Conservation (phyloP, 2,888 invertebrate genomes). For the Drosophila neotestacea region DNA sequence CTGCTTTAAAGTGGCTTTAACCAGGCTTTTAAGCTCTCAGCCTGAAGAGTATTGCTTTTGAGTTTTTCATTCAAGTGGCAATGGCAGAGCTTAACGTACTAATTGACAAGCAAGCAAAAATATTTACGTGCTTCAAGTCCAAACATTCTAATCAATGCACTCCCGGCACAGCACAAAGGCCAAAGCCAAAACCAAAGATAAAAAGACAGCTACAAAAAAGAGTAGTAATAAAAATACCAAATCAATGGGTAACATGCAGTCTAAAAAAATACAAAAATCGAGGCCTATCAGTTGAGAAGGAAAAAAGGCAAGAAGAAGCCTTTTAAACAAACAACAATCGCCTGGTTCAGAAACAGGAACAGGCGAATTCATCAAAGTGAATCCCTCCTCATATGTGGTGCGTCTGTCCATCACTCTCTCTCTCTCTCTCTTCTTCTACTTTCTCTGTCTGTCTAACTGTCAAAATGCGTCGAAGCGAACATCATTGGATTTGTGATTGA, state of each 20-base stretch:
- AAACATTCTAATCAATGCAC: constrained; percentile 80
- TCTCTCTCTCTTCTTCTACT: not conserved
- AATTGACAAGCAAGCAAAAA: constrained; percentile 80
- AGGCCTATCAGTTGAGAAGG: constrained; percentile 45
- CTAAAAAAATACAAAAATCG: constrained; percentile 6
- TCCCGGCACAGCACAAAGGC: constrained; percentile 23
- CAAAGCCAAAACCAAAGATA: constrained; percentile 22
- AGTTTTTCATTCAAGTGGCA: constrained; percentile 25
- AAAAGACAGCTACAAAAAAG: not conserved
- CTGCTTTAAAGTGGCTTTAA: constrained; percentile 8
- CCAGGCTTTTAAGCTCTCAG: constrained; percentile 13
- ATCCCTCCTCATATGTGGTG: constrained; percentile 3
- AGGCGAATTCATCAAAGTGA: constrained; percentile 71
- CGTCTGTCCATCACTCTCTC: constrained; percentile 5
- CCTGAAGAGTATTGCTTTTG: not conserved
- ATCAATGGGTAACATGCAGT: constrained; percentile 44
- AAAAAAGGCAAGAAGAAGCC: constrained; percentile 38
- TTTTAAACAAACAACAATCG: constrained; percentile 74
- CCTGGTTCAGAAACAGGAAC: constrained; percentile 31
- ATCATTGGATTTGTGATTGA: constrained; percentile 84
- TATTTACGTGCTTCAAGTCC: constrained; percentile 78
- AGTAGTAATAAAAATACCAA: constrained; percentile 27
- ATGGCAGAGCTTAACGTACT: constrained; percentile 67
- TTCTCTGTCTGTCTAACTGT: constrained; percentile 73
- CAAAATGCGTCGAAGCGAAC: constrained; percentile 84